A percentile compares a stretch with the other conserved stretches of the same genome.
These are phyloP conservation scores for Nephrotoma flavescens DNA, from an alignment of 2,888 invertebrate genomes.

Conservation along the genomic window DNA sequence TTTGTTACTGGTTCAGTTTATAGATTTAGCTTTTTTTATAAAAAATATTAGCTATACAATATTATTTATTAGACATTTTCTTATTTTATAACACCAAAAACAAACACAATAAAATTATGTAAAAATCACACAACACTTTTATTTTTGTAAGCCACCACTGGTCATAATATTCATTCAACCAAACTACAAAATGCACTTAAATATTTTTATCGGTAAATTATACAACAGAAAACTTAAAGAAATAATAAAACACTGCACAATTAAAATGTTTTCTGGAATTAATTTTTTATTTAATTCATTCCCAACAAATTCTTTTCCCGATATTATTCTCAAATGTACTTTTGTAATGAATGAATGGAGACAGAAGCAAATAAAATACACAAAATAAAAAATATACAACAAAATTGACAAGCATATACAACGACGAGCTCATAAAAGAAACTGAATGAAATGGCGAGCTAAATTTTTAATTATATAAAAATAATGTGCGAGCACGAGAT, in stretches of 20 bases:
- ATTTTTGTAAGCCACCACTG: neutral
- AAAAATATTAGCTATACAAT: neutral
- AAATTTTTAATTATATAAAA: neutral
- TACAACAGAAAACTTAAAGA: neutral
- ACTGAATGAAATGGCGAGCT: neutral
- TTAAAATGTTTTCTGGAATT: neutral
- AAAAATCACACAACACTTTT: neutral
- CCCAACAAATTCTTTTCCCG: neutral
- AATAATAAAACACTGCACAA: neutral
- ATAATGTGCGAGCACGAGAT: neutral
- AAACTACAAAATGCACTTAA: neutral
- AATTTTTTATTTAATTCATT: neutral
- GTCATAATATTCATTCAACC: neutral
- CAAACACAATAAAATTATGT: neutral
- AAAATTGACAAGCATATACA: neutral
- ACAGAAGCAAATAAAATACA: neutral
- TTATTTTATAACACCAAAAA: neutral
- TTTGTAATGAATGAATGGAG: neutral
- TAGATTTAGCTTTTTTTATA: neutral
- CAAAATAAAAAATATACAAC: neutral
- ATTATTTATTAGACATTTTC: neutral
- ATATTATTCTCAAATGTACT: neutral
- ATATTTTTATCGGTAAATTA: neutral
- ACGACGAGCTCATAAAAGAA: neutral
- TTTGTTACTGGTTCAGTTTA: neutral